These are phyloP conservation scores for Parnassius smintheus DNA, from an alignment of 2,888 invertebrate species.

Conservation along the genomic window DNA sequence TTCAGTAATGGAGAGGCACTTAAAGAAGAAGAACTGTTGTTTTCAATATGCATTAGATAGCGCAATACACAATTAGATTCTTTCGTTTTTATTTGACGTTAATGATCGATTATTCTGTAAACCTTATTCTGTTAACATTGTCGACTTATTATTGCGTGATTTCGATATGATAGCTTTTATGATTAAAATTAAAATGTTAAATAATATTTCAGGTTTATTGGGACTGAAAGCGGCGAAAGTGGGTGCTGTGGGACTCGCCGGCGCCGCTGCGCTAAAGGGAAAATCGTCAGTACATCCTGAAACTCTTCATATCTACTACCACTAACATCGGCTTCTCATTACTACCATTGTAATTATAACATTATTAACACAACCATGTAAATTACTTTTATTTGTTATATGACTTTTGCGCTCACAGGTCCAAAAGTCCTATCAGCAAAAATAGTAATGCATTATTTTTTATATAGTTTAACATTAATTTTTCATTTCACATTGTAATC, in stretches of 20 bases:
- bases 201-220: conserved; percentile 36
- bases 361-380: conserved; percentile 14
- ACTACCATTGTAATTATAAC: conserved; percentile 25
- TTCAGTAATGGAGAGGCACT: too few species aligned
- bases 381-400: conserved; percentile 3
- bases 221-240: conserved; percentile 71
- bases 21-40: too few species aligned
- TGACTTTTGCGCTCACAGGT: neutral
- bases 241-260: conserved; percentile 61
- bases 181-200: neutral
- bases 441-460: neutral
- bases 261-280: conserved; percentile 62
- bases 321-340: conserved; percentile 28
- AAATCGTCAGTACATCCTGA: conserved; percentile 44
- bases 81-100: too few species aligned
- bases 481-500: neutral
- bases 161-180: neutral
- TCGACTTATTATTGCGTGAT: too few species aligned
- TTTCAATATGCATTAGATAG: too few species aligned
- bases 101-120: too few species aligned
- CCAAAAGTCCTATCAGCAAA: conserved; percentile 1
- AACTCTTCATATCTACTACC: conserved; percentile 27
- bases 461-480: conserved; percentile 3
- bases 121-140: too few species aligned
- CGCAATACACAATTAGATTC: too few species aligned